Conservation (phyloP, 1,140 invertebrate genomes). For the Caligus rogercresseyi region DNA sequence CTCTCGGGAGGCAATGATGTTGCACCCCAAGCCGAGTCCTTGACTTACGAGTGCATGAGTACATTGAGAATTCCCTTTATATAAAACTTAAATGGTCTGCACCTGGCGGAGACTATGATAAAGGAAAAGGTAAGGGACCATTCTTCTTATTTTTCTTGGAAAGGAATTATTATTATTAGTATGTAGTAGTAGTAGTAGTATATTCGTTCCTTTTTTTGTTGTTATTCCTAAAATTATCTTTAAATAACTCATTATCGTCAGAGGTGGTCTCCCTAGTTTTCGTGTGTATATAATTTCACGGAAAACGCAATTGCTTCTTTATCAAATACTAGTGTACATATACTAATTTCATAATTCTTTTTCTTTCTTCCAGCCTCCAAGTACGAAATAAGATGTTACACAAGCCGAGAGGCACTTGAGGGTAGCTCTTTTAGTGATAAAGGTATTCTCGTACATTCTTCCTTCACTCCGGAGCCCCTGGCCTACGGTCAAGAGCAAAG, state of each 20-base stretch:
- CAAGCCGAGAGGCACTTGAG: conserved; percentile 24
- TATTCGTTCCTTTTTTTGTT: background rate
- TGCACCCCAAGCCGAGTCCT: conserved; percentile 26
- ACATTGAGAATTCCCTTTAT: conserved; percentile 23
- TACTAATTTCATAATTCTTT: background rate
- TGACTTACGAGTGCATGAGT: conserved; percentile 24
- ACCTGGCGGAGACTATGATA: conserved; percentile 28
- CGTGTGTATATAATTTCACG: background rate
- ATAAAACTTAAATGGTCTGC: conserved; percentile 27
- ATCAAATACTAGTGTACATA: too few species aligned
- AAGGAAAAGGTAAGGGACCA: conserved; percentile 25
- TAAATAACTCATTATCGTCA: background rate
- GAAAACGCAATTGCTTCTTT: background rate
- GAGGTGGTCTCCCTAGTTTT: background rate
- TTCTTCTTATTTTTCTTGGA: background rate
- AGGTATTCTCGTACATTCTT: conserved; percentile 26
- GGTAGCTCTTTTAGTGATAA: conserved; percentile 25
- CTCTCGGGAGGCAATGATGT: conserved; percentile 23
- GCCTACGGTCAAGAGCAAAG: conserved; percentile 24
- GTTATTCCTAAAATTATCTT: background rate
- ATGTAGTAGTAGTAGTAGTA: too few species aligned
- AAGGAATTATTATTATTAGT: too few species aligned
- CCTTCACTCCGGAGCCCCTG: conserved; percentile 24
- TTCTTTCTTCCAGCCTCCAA: background rate
- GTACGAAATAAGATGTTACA: conserved; percentile 26